Percentiles rank a stretch among this genome's conserved stretches.
These are phyloP conservation scores for Pseudomyrmex sp. DNA, from an alignment of 1,140 invertebrate genomes.

Conservation along the genomic window DNA sequence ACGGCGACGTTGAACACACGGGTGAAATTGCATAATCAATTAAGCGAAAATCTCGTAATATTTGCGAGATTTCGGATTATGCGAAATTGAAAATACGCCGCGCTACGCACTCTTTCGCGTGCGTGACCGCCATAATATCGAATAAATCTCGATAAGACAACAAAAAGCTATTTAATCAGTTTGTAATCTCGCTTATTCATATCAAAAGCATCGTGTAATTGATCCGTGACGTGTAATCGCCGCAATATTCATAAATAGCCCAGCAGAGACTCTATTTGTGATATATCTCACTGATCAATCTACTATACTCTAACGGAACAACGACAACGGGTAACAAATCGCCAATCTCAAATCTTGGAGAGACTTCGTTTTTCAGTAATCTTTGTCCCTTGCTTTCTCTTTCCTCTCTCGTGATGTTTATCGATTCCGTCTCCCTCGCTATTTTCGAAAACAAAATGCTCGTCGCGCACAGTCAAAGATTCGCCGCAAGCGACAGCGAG, in stretches of 20 bases:
- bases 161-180: not conserved
- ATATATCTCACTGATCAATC: conserved; percentile 4
- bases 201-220: conserved; percentile 14
- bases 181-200: conserved; percentile 5
- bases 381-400: not conserved
- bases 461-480: not conserved
- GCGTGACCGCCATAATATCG: not conserved
- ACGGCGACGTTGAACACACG: not conserved
- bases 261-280: not conserved
- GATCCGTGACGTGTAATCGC: not conserved
- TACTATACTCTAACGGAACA: not conserved
- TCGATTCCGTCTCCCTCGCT: conserved; percentile 12
- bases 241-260: not conserved
- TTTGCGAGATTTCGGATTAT: conserved; percentile 39
- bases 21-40: not conserved
- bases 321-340: not conserved
- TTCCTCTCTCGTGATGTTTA: not conserved
- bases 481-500: not conserved
- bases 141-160: conserved; percentile 13
- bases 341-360: not conserved
- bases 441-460: conserved; percentile 9
- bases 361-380: not conserved
- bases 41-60: not conserved
- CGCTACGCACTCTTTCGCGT: not conserved
- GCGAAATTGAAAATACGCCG: conserved; percentile 18